Percentiles rank a stretch among this genome's conserved stretches.
Conservation (phyloP, 2,113 vertebrate species). For the Heptranchias perlo region DNA sequence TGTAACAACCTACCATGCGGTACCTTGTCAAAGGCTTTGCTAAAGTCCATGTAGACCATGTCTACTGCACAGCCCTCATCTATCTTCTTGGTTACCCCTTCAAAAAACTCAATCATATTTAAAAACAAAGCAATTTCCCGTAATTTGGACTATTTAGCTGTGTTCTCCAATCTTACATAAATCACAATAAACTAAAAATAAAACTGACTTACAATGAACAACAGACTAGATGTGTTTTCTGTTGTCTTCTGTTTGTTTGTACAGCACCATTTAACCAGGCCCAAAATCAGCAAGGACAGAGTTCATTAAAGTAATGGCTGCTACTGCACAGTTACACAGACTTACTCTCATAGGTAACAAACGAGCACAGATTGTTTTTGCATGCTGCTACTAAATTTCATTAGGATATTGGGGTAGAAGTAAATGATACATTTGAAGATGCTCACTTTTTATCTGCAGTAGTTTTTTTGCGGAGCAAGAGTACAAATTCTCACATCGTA, state of each 20-base stretch:
- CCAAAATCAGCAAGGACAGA: slow-evolving; percentile 43
- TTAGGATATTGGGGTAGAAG: not conserved
- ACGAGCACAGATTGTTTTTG: not conserved
- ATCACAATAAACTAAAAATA: not conserved
- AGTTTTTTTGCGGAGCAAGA: not conserved
- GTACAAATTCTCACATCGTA: not conserved
- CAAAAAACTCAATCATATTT: not conserved
- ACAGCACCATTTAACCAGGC: slow-evolving; percentile 40
- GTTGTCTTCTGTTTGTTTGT: slow-evolving; percentile 21
- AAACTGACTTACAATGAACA: not conserved
- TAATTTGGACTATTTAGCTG: not conserved
- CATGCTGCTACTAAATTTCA: not conserved
- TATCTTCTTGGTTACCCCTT: too few relatives aligned
- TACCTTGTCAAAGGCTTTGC: too few relatives aligned
- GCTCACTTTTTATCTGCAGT: not conserved
- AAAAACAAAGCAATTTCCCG: not conserved
- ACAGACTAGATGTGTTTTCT: not conserved
- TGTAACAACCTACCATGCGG: too few relatives aligned
- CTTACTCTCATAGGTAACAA: not conserved
- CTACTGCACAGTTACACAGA: slow-evolving; percentile 10
- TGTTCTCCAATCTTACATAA: not conserved
- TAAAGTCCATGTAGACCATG: too few relatives aligned
- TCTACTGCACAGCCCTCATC: too few relatives aligned
- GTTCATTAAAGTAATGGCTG: slow-evolving; percentile 51
- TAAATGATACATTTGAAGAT: not conserved